Percentiles rank a stretch among this genome's conserved stretches.
These are phyloP conservation scores for Crotalus adamanteus DNA, from an alignment of 2,797 vertebrate genomes.

Conservation along the genomic window DNA sequence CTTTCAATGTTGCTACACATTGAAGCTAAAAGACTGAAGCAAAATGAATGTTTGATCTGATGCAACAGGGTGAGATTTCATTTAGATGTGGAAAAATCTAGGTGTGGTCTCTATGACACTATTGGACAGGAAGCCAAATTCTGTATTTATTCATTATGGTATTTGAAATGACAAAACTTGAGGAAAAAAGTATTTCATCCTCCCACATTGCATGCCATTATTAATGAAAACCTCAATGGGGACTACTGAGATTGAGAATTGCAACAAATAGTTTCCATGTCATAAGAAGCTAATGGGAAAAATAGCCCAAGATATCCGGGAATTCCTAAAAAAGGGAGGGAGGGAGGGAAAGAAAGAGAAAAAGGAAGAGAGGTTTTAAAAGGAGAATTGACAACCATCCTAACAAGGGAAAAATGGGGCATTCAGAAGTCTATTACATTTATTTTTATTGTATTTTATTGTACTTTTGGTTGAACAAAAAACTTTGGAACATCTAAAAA, in stretches of 20 bases:
- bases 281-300: not conserved
- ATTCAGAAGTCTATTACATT: not conserved
- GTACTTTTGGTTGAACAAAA: not conserved
- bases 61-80: not conserved
- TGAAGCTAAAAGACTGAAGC: not conserved
- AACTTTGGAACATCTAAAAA: not conserved
- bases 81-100: not conserved
- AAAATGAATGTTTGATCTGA: not conserved
- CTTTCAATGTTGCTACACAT: not conserved
- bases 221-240: not conserved
- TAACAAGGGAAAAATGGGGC: not conserved
- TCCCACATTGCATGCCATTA: not conserved
- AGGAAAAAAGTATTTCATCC: not conserved
- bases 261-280: not conserved
- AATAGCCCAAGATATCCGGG: not conserved
- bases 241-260: not conserved
- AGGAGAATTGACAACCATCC: not conserved
- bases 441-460: not conserved
- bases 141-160: not conserved
- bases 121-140: not conserved
- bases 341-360: rapidly evolving
- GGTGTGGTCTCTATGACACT: not conserved
- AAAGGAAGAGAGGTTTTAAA: not conserved
- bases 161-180: not conserved
- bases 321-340: not conserved